phyloP scores from a whole-genome alignment of 2,888 invertebrate genomes.

The Dinocampus coccinellae region DNA sequence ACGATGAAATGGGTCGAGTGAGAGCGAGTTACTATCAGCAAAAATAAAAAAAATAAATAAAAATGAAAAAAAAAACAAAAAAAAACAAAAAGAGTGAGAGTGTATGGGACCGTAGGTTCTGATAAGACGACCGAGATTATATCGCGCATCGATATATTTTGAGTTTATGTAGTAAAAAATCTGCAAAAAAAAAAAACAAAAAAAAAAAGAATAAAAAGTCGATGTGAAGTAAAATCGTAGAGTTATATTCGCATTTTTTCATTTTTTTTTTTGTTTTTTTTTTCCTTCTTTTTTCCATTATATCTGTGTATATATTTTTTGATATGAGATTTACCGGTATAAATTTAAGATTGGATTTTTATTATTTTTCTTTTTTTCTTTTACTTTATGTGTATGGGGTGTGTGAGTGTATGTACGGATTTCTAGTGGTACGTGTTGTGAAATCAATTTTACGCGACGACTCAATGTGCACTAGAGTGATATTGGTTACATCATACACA shows the following conservation, averaged over 20 bases:
- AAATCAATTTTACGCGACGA: conserved; percentile 41
- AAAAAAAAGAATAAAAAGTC: not conserved
- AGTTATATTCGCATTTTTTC: conserved; percentile 19
- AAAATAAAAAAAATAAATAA: not conserved
- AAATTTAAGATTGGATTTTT: not conserved
- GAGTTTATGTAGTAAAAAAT: conserved; percentile 2
- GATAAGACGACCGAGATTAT: conserved; percentile 16
- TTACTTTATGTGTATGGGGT: not conserved
- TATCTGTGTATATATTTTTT: conserved; percentile 4
- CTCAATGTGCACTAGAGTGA: conserved; percentile 23
- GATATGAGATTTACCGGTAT: not conserved
- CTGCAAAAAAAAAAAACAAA: not conserved
- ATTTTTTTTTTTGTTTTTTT: conserved; percentile 14
- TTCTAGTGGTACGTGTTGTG: conserved; percentile 24
- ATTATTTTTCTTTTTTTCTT: not conserved
- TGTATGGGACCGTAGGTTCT: conserved; percentile 1
- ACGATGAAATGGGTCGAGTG: conserved; percentile 10
- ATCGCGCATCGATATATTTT: not conserved
- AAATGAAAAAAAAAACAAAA: not conserved
- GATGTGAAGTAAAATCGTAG: conserved; percentile 31
- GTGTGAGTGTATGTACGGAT: not conserved
- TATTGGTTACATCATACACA: too few species aligned
- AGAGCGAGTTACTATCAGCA: conserved; percentile 6
- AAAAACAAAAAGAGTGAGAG: not conserved
- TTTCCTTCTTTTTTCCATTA: not conserved